Evolutionary conservation across 2,113 vertebrate genomes (phyloP), one percentile per base, ranked within the genome.

Genomic region (Hirundichthys speculiger): DNA sequence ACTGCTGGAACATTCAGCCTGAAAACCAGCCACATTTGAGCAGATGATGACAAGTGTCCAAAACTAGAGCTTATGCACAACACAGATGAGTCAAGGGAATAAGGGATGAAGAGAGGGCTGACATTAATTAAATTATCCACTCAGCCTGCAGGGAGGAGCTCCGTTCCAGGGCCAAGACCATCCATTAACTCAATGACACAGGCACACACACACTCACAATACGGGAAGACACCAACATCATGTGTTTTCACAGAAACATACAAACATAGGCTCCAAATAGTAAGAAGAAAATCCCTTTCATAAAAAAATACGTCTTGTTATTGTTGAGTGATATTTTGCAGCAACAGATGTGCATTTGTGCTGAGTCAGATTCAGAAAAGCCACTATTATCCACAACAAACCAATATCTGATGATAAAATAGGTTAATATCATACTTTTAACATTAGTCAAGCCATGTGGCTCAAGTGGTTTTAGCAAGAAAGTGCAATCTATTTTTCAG

Each of bases 141-240:
- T 73, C 64, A 58, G 80, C 47, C 80, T 60, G 64, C 59, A 69
- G 80, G 82, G 84, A 84, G 80, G 82, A 79, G 84, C 75, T 89
- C 85, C 82, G 83, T 86, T 86, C 84, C 18, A 34, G 59, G 80
- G 80, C 81, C 87, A 85, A 78, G 83, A 77, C 72, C 84, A 53
- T 88, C 87, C 86, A 91, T 91, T 91, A 87, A 59, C 78, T 80
- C 72, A 87, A 77, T 88, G 83, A 88, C 78, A 79, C 58, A 62
- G 30, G 43, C 49, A 25, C 48, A 80, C n/a, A 34, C 47, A 62
- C 34, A 41, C 13, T 24, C 57, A 49, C 22, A 53, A 34, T 24
- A 5, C 30, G 24, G 41, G 15, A 19, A 70, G 2, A 51, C 50
- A 62, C 27, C 13, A 46, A 62, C 47, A 55, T 49, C 18, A 5